A percentile compares a stretch with the other conserved stretches of the same genome.
Conservation (phyloP, 2,888 invertebrate genomes). For the Platynereis dumerilii region DNA sequence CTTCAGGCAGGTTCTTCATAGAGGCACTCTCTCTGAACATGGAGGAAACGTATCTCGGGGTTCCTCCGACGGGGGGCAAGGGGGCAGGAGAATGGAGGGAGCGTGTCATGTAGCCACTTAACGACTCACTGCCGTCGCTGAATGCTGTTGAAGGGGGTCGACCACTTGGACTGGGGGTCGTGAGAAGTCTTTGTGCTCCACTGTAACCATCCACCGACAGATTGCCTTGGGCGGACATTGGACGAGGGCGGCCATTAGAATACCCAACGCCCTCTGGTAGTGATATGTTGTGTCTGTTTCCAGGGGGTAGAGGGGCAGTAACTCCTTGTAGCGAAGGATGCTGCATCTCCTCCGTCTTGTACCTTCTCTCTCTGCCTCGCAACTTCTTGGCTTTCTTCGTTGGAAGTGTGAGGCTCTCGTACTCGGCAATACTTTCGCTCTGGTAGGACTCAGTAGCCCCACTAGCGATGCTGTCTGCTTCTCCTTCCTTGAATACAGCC, state of each 20-base stretch:
- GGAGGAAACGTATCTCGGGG: not conserved
- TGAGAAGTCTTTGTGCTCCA: no score
- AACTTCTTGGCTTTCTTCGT: not conserved
- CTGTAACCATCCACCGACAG: no score
- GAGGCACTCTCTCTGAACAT: conserved; percentile 2
- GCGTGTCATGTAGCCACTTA: not conserved
- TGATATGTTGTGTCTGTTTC: not conserved
- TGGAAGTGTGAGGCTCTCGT: conserved; percentile 1
- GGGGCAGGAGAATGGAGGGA: not conserved
- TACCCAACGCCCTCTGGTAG: not conserved
- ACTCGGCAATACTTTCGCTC: not conserved
- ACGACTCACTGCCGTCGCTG: not conserved
- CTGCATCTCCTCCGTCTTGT: not conserved
- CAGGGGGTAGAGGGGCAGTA: not conserved
- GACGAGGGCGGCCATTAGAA: not conserved
- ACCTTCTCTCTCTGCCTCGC: not conserved
- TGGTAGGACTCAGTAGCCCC: no score
- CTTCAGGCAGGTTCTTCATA: conserved; percentile 9
- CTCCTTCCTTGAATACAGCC: conserved; percentile 11
- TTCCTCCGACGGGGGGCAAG: not conserved
- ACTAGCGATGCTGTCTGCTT: no score
- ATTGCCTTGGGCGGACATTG: not conserved
- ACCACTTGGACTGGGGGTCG: not conserved
- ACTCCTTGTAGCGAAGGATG: not conserved
- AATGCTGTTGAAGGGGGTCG: not conserved